Evolutionary conservation across 2,888 invertebrate genomes (phyloP).

Genomic region (Diaprepes abbreviatus): DNA sequence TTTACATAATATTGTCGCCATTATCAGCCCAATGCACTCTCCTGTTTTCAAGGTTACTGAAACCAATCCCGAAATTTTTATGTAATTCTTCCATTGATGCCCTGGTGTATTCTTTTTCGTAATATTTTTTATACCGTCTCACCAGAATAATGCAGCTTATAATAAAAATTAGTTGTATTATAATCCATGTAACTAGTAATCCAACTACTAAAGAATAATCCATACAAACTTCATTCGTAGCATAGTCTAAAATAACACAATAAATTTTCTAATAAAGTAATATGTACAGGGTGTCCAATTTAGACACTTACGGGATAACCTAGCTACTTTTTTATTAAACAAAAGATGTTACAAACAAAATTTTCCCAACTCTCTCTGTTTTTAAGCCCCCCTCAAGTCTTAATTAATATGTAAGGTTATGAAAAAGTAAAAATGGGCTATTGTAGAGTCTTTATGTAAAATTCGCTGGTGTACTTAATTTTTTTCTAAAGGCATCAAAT

Average conservation of each 20-base stretch:
- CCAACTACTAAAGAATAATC: slow-evolving; percentile 74
- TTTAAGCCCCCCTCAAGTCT: no score
- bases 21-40: slow-evolving; percentile 80
- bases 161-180: slow-evolving; percentile 72
- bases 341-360: no score
- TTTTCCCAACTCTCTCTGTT: no score
- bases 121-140: slow-evolving; percentile 70
- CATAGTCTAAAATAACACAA: slow-evolving; percentile 61
- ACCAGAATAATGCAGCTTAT: slow-evolving; percentile 71
- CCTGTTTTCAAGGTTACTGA: slow-evolving; percentile 74
- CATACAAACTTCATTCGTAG: slow-evolving; percentile 65
- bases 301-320: no score
- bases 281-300: no score
- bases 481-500: no score
- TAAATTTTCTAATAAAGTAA: no score
- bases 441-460: no score
- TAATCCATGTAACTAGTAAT: slow-evolving; percentile 68
- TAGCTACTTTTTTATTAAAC: no score
- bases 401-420: no score
- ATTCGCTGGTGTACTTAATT: no score
- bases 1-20: slow-evolving; percentile 52
- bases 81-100: slow-evolving; percentile 68
- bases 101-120: slow-evolving; percentile 67
- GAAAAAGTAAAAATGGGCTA: no score
- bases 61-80: slow-evolving; percentile 77